These are phyloP conservation scores for Hippoglossus stenolepis DNA, from an alignment of 2,113 vertebrate species.

Conservation along the genomic window DNA sequence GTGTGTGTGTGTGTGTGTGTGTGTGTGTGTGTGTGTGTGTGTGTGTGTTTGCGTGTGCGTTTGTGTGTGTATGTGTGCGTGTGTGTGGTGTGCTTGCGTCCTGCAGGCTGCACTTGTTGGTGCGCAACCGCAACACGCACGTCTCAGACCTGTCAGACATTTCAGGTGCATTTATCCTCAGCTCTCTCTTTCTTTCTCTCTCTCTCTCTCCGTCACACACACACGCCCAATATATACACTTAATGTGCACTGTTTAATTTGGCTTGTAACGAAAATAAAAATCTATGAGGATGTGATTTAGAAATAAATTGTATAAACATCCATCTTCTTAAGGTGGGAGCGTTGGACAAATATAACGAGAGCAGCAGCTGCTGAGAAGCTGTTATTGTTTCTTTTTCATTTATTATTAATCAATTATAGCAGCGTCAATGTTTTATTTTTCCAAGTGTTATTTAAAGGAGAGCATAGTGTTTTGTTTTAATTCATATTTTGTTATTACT, in stretches of 20 bases:
- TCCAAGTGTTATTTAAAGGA: neutral
- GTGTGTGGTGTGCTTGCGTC: too few relatives aligned
- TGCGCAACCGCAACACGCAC: neutral
- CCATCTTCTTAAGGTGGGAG: neutral
- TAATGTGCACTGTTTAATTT: neutral
- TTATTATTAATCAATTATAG: neutral
- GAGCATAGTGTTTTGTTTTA: neutral
- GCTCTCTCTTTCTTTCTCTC: neutral
- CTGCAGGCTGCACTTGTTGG: slow-evolving; percentile 7
- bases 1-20: too few relatives aligned
- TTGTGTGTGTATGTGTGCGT: neutral
- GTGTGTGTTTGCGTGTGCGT: too few relatives aligned
- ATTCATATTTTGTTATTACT: neutral
- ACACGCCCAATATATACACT: neutral
- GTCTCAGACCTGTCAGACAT: slow-evolving; percentile 29
- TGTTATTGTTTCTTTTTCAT: neutral
- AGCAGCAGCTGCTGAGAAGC: neutral
- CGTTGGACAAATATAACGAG: neutral
- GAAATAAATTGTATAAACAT: neutral
- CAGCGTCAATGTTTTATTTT: neutral
- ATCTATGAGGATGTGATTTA: neutral
- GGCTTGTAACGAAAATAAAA: neutral
- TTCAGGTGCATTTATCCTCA: slow-evolving; percentile 1
- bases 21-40: too few relatives aligned
- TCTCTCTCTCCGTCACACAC: neutral